Evolutionary conservation across 1,140 invertebrate species (phyloP).

Genomic region (Achatina immaculata): DNA sequence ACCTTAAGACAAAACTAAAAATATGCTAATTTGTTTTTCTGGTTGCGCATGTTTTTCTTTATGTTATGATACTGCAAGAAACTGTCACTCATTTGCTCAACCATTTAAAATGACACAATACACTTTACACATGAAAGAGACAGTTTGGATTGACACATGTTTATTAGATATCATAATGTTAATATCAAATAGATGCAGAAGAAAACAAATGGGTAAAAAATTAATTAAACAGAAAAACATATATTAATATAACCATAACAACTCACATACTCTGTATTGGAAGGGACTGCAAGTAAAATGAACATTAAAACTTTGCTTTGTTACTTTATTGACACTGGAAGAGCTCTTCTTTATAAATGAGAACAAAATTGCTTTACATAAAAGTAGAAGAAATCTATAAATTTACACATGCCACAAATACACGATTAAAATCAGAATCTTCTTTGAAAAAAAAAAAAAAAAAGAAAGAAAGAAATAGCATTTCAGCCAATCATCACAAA

Average conservation of each 20-base stretch:
- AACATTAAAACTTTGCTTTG: neutral
- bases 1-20: no score
- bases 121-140: neutral
- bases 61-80: no score
- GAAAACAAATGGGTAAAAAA: neutral
- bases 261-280: neutral
- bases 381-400: neutral
- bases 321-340: neutral
- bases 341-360: neutral
- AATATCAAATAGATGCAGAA: neutral
- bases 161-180: neutral
- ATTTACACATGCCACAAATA: neutral
- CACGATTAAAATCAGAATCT: neutral
- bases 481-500: no score
- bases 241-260: neutral
- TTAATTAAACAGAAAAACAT: neutral
- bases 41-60: no score
- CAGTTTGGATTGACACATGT: slow-evolving; percentile 3
- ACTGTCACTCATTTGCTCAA: no score
- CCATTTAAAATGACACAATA: no score
- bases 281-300: neutral
- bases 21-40: no score
- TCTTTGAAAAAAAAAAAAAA: neutral
- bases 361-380: neutral
- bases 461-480: no score